Evolutionary conservation across 2,797 vertebrate species (phyloP), one percentile per base, ranked within the genome.

Genomic region (Myotis vivesi): DNA sequence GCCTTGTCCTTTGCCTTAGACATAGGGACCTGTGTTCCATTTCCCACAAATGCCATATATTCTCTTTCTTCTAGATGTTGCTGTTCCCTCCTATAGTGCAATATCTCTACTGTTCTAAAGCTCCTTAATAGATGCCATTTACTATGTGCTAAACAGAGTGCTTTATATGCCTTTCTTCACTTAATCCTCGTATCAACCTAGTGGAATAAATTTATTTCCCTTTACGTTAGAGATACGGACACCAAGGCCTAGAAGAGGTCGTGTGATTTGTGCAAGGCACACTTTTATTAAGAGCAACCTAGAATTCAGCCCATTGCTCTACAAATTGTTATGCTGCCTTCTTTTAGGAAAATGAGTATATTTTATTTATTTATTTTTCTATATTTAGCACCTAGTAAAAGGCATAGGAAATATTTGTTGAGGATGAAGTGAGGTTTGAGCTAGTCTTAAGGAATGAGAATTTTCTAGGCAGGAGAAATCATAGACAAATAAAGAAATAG

Each of bases 321-420:
- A 59, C 23, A 49, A 57, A 68, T 57, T 80, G 49, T 41, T 89
- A 23, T 66, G n/a, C 55, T 73, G 49, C 12, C n/a, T 80, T 80
- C 73, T 69, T n/a, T 89, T 89, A 89, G 66, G 44, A 72, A 86
- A 90, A 55, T 57, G 46, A 41, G 22, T 64, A 38, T 86, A 20
- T 80, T 94, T 81, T 85, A 33, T 79, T 86, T 85, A 33, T 79
- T 80, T 89, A 68, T 53, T 66, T 94, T 75, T 62, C 23, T 90
- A 33, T 85, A 36, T 51, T 75, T 62, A 68, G 68, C 23, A 86
- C 62, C 30, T 76, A 87, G 41, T 23, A 69, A 30, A 92, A 69
- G 49, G 41, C 41, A 82, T 81, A 86, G 68, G 73, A 41, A 90
- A 25, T 92, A 85, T 85, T 59, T 77, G 19, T 84, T 81, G 81